Evolutionary conservation across 37 sponge, comb jelly and placozoan species (phyloP).

Genomic region (Petrosia ficiformis): DNA sequence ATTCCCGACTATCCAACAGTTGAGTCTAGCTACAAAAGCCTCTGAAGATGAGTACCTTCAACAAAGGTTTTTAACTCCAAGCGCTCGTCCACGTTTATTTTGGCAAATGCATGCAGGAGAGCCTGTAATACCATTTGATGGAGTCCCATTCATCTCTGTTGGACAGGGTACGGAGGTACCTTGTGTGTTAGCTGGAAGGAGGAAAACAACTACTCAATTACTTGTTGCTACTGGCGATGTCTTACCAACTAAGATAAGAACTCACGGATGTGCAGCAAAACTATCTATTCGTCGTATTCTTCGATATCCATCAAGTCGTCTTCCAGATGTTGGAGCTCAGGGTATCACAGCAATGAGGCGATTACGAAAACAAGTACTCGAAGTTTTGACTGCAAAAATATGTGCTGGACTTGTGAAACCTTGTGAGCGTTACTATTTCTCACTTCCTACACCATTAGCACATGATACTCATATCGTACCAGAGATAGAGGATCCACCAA

Average conservation of each 20-base stretch:
- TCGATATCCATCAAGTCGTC: conserved; percentile 54
- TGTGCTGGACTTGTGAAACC: conserved; percentile 54
- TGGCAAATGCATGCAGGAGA: conserved; percentile 87
- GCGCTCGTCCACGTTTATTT: conserved; percentile 72
- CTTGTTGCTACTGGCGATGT: conserved; percentile 48
- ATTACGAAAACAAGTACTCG: conserved; percentile 58
- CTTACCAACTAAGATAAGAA: conserved; percentile 29
- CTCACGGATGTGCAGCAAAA: conserved; percentile 64
- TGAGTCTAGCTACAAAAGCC: conserved; percentile 23
- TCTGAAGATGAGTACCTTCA: conserved; percentile 27
- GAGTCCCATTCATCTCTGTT: conserved; percentile 81
- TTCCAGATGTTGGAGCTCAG: conserved; percentile 16
- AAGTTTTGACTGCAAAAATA: conserved; percentile 57
- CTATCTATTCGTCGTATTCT: conserved; percentile 57
- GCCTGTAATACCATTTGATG: conserved; percentile 77
- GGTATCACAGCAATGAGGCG: conserved; percentile 44
- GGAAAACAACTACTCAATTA: conserved; percentile 36
- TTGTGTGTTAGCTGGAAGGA: conserved; percentile 46
- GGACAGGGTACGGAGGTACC: conserved; percentile 51
- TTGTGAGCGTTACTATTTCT: conserved; percentile 63
- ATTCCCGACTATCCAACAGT: conserved; percentile 24
- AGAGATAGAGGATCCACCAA: conserved; percentile 38
- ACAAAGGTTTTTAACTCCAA: conserved; percentile 59
- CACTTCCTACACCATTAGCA: conserved; percentile 73
- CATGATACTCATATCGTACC: conserved; percentile 56